Base-by-base conservation (phyloP, 2,888 invertebrate species). In the Dascillus cervinus region DNA sequence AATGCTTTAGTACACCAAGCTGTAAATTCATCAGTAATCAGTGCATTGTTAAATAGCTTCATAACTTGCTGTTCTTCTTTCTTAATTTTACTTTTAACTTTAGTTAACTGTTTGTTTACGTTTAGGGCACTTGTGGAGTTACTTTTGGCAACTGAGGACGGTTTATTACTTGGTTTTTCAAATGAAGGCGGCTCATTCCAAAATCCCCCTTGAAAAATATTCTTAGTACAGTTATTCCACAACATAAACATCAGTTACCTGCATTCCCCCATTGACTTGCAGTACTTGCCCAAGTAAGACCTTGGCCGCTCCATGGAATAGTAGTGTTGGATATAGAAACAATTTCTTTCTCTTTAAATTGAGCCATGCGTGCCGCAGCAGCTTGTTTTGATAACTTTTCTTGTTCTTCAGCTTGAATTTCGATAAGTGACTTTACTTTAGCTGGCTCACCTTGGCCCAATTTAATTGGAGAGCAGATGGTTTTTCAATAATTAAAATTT, bases 351-450 rank as follows among this genome's bases (percentile, higher is more conserved):
- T 75, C 75, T 49, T 71, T 73, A 43, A 70, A 67, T 48, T 70
- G 70, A 11, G 52, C 44, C 12, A 62, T 29, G 11, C 61, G 54
- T 12, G 55, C 52, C 44, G 62, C 64, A 3, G 59, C 58, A 4
- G 52, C 51, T 51, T 62, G 58, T 59, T 62, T 27, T 29, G 21
- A 29, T 25, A 22, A 32, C 45, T 72, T 69, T 46, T 79, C 77
- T 47, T 82, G 79, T 57, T 88, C 87, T 58, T 87, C 86, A 2
- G 82, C 82, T 57, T 89, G 88, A 46, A 88, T 89, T 58, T 88
- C 87, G 3, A 79, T 74, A 26, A 89, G 65, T 15, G 83, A 83
- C 56, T 84, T 83, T 1, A 82, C 78, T 50, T 67, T 58, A 50
- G 63, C 61, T 3, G 66, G 58, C 32, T 67, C 66, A 4, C 66